Evolutionary conservation across 2,797 vertebrate genomes (phyloP).

Genomic region (Scleropages formosus): DNA sequence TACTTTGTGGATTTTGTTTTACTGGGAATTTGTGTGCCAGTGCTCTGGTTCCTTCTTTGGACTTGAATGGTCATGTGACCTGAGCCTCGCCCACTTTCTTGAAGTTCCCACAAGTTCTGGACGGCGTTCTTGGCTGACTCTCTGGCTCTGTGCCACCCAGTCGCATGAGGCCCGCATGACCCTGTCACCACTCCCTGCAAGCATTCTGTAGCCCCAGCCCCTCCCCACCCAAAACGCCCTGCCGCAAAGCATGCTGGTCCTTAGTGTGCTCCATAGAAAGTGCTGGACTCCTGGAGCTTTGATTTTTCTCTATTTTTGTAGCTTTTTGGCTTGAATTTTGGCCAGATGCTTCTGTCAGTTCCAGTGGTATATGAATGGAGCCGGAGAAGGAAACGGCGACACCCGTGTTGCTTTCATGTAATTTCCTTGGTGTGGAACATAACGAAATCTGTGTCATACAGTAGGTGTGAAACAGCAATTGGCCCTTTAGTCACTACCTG

Average conservation of each 20-base stretch:
- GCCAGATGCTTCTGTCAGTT: too few species aligned
- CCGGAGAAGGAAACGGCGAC: too few species aligned
- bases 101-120: not conserved
- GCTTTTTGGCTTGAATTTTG: too few species aligned
- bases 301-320: too few species aligned
- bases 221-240: slow-evolving; percentile 6
- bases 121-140: slow-evolving; percentile 14
- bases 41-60: slow-evolving; percentile 61
- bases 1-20: slow-evolving; percentile 43
- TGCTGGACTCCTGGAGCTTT: not conserved
- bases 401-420: too few species aligned
- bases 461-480: too few species aligned
- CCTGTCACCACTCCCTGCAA: not conserved
- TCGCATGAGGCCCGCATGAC: slow-evolving; percentile 22
- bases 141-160: not conserved
- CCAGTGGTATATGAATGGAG: too few species aligned
- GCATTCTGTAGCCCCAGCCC: not conserved
- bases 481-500: too few species aligned
- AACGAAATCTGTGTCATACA: too few species aligned
- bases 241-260: slow-evolving; percentile 29
- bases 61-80: not conserved
- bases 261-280: not conserved
- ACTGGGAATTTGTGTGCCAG: slow-evolving; percentile 53
- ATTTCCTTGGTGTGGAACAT: too few species aligned
- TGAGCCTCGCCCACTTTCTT: not conserved